Evolutionary conservation across 2,113 vertebrate genomes (phyloP).

Genomic region (Neofelis nebulosa): DNA sequence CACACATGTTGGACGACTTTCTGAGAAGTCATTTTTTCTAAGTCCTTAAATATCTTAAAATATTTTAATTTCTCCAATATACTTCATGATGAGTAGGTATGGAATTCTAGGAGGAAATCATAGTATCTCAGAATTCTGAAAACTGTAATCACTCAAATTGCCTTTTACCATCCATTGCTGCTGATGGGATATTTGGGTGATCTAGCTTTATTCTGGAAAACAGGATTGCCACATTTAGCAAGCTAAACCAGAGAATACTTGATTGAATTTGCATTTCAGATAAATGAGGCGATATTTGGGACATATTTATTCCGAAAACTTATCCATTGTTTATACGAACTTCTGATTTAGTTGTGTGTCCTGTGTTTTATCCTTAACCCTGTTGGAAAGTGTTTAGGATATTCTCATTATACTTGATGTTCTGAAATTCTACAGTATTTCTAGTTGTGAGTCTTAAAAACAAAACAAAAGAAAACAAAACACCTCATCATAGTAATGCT

Average conservation of each 20-base stretch:
- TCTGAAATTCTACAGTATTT: conserved; percentile 23
- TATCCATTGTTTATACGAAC: background rate
- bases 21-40: background rate
- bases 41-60: background rate
- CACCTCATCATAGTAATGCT: background rate
- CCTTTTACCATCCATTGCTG: background rate
- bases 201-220: background rate
- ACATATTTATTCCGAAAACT: background rate
- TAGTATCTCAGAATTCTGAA: background rate
- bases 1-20: background rate
- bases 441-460: background rate
- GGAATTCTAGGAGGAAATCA: background rate
- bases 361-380: background rate
- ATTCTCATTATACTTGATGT: background rate
- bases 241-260: background rate
- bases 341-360: background rate
- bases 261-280: background rate
- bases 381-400: background rate
- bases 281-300: background rate
- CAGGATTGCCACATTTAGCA: background rate
- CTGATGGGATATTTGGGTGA: background rate
- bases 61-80: background rate
- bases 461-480: background rate
- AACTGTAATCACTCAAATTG: background rate
- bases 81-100: background rate